Base-by-base conservation (phyloP, 2,888 invertebrate genomes). In the Dicyrtomina minuta region DNA sequence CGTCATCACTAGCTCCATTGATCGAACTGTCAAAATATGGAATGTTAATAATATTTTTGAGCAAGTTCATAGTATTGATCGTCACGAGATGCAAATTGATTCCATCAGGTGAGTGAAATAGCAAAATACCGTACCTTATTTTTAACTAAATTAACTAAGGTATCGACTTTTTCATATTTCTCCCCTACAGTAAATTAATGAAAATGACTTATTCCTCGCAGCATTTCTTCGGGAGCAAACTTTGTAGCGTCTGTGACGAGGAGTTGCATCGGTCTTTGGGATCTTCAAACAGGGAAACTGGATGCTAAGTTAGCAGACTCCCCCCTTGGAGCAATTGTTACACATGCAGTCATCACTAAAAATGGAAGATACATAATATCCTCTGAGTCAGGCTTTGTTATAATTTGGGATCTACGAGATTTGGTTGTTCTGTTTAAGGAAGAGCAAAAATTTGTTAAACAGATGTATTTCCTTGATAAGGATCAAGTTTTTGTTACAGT, bases 41-140 rank as follows among this genome's bases (percentile, higher is more conserved):
- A 98, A 98, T 81, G 95, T 99, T 68, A 96, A 97, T 82, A 98
- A 98, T 81, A 97, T 98, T 75, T 95, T 96, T 80, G 97, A 98
- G 81, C 95, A 96, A 82, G 96, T 96, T 0, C 95, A 96, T 80
- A 92, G 93, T 49, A 96, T 98, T 75, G 94, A 96, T 80, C 85
- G 96, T 10, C 96, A 97, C 81, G 98, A 98, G 80, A 84, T 96
- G 71, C 94, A 95, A 78, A 93, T 98, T 70, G 97, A 98, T 82
- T 88, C 90, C 22, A 91, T 98, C 59, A 90, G 90, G 91, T 91
- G 81, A 77, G 59, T 67, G 43, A n/a, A 26, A 44, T 17, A 65
- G 10, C 44, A 65, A 56, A n/a, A n/a, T n/a, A n/a, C n/a, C n/a
- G n/a, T n/a, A n/a, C n/a, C n/a, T n/a, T n/a, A n/a, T n/a, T n/a